A percentile compares a stretch with the other conserved stretches of the same genome.
These are phyloP conservation scores for Callipepla californica DNA, from an alignment of 2,113 vertebrate species.

Conservation along the genomic window DNA sequence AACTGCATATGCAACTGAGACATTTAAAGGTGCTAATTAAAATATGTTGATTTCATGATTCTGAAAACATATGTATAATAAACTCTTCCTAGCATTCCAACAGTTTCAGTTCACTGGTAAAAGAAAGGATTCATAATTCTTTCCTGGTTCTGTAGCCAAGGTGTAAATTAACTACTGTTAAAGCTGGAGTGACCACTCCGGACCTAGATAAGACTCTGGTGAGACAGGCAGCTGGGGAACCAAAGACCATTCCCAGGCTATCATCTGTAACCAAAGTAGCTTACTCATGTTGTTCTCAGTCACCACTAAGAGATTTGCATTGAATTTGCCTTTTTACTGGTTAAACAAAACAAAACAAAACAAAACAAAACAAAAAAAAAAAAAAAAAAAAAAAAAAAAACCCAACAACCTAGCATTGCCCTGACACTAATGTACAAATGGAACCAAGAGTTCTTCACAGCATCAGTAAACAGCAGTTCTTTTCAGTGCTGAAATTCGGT, in stretches of 20 bases:
- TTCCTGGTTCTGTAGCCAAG: neutral
- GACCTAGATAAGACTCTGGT: neutral
- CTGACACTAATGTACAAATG: neutral
- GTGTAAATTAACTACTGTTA: neutral
- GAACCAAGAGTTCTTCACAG: neutral
- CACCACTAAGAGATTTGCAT: neutral
- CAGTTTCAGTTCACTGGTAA: neutral
- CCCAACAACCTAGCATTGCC: neutral
- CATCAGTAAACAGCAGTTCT: neutral
- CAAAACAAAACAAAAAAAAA: neutral
- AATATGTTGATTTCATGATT: neutral
- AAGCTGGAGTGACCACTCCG: fast-evolving
- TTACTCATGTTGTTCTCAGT: neutral
- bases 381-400: neutral
- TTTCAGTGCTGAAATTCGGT: neutral
- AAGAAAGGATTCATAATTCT: neutral
- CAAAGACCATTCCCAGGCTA: neutral
- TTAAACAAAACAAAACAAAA: neutral
- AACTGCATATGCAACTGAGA: neutral
- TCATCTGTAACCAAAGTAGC: neutral
- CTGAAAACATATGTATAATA: neutral
- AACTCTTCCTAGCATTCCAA: neutral
- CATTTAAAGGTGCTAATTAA: neutral
- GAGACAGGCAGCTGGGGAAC: fast-evolving
- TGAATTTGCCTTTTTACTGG: neutral